Percentiles rank a stretch among this genome's conserved stretches.
Conservation (phyloP, 2,113 vertebrate species). For the Neogale vison region DNA sequence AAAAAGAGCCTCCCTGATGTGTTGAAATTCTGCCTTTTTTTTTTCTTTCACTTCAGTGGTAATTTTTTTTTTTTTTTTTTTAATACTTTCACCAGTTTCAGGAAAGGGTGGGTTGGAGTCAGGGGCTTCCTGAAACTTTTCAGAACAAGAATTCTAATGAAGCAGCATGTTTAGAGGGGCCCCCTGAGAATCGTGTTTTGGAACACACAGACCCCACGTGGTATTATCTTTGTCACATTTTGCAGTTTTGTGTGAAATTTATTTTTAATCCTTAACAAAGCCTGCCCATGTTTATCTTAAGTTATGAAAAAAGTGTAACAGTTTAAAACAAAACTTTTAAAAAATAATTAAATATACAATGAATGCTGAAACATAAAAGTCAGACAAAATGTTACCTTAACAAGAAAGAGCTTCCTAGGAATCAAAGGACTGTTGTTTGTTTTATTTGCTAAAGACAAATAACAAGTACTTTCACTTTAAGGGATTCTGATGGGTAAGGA, state of each 20-base stretch:
- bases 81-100: conserved; percentile 87
- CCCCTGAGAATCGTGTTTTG: conserved; percentile 89
- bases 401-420: conserved; percentile 87
- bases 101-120: conserved; percentile 89
- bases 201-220: conserved; percentile 86
- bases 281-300: conserved; percentile 86
- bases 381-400: conserved; percentile 81
- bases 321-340: conserved; percentile 87
- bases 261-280: conserved; percentile 89
- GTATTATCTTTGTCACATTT: conserved; percentile 87
- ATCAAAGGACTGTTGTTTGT: conserved; percentile 87
- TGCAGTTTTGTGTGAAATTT: conserved; percentile 87
- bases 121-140: conserved; percentile 88
- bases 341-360: conserved; percentile 90
- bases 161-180: conserved; percentile 80
- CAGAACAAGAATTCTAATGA: conserved; percentile 83
- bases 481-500: conserved; percentile 77
- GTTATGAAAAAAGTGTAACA: conserved; percentile 85
- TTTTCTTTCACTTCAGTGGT: conserved; percentile 60
- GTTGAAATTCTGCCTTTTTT: conserved; percentile 3
- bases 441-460: conserved; percentile 85
- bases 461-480: conserved; percentile 89
- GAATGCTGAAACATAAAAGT: conserved; percentile 87
- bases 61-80: conserved; percentile 68
- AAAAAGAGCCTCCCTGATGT: background rate